Evolutionary conservation across 2,113 vertebrate species (phyloP).

Genomic region (Pelusios castaneus): DNA sequence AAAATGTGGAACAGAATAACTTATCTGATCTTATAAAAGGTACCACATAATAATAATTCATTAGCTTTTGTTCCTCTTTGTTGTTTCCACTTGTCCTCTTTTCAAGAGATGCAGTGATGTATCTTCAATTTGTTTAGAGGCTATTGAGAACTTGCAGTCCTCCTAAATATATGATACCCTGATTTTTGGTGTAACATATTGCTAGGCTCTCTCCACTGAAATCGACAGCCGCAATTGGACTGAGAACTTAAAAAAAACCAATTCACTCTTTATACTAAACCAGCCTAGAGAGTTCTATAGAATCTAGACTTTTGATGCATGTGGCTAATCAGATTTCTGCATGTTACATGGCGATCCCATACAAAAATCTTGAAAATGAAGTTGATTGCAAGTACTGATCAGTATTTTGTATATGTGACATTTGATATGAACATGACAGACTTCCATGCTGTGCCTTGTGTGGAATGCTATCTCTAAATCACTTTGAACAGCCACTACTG

Average conservation of each 20-base stretch:
- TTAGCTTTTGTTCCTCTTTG: background rate
- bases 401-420: background rate
- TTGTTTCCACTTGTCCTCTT: background rate
- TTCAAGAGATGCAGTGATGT: fast-evolving
- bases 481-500: background rate
- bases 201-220: fast-evolving
- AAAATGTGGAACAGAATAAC: slow-evolving; percentile 96
- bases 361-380: background rate
- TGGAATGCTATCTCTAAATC: background rate
- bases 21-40: slow-evolving; percentile 97
- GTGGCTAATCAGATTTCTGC: background rate
- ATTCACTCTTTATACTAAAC: background rate
- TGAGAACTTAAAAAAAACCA: background rate
- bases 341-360: background rate
- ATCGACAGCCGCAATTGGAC: background rate
- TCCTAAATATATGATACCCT: background rate
- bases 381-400: background rate
- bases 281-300: background rate
- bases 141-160: background rate
- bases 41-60: slow-evolving; percentile 41
- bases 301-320: background rate
- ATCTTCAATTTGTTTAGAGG: background rate
- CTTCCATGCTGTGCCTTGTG: background rate
- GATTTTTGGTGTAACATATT: background rate
- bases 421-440: background rate